Evolutionary conservation across 2,888 invertebrate genomes (phyloP), one percentile per base, ranked within the genome.

Genomic region (Strigamia crassipes): DNA sequence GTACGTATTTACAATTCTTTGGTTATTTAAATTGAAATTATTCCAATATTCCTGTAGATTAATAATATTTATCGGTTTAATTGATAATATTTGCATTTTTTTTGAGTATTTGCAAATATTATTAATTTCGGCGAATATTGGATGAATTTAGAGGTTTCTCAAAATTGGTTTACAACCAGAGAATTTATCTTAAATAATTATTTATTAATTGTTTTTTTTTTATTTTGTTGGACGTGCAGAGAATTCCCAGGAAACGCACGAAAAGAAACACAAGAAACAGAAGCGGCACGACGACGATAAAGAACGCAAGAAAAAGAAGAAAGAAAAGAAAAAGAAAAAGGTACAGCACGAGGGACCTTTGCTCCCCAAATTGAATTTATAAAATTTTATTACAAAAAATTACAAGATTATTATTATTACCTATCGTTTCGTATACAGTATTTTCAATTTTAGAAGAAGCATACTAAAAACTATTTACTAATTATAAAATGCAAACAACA

Each of bases 251-350:
- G 95, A 96, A 87, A 94, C 94, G 21, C 96, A 96, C 86, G 96
- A 96, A 87, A 96, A 96, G 91, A 96, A 96, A 87, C 96, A 96
- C 88, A 96, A 96, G 90, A 96, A 96, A 87, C 95, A 96, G 86
- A 96, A 96, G 87, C 90, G 96, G 51, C 96, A 96, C 85, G 96
- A 96, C 85, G 96, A 96, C 85, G 96, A 96, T 85, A 96, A 96
- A 86, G 96, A 96, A 86, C 91, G 96, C 46, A 96, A 95, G 89
- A 96, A 96, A 88, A 90, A 96, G 86, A 96, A 96, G 92, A 96
- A 96, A 89, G 96, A 97, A 87, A 96, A 97, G 89, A 96, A 96
- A 86, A 91, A 96, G 85, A 96, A 96, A 92, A 96, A 96, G 83
- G 85, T 84, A 61, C 80, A 80, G 27, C 80, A 80, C 31, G 80